A percentile compares a stretch with the other conserved stretches of the same genome.
These are phyloP conservation scores for Hoplodrina ambigua DNA, from an alignment of 2,888 invertebrate species.

Conservation along the genomic window DNA sequence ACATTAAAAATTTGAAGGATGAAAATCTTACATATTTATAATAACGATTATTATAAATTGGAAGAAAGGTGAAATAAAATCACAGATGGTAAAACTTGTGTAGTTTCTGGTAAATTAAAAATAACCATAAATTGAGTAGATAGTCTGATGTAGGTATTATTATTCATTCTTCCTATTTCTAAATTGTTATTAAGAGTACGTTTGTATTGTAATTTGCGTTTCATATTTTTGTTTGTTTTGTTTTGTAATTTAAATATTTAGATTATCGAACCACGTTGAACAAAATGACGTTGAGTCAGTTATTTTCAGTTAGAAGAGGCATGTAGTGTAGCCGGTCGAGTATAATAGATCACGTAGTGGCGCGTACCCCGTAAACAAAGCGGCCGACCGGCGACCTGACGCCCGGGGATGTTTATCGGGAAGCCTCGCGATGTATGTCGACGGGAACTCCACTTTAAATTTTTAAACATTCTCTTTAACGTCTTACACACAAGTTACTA, in stretches of 20 bases:
- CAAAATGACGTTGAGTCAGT: conserved; percentile 46
- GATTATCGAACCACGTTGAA: conserved; percentile 1
- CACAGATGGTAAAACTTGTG: no score
- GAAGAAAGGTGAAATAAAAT: no score
- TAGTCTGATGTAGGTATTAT: no score
- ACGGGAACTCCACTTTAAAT: conserved; percentile 79
- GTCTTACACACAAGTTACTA: conserved; percentile 60
- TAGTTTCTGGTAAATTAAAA: no score
- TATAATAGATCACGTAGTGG: conserved; percentile 72
- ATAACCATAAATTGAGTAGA: no score
- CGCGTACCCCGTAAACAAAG: conserved; percentile 76
- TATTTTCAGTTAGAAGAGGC: conserved; percentile 55
- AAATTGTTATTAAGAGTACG: no score
- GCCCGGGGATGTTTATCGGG: conserved; percentile 85
- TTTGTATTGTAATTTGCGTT: no score
- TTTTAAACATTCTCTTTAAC: conserved; percentile 77
- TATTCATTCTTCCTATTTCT: no score
- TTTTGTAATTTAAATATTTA: conserved; percentile 10
- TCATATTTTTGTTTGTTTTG: no score
- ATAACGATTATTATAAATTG: no score
- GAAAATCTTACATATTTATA: no score
- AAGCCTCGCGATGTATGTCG: conserved; percentile 77
- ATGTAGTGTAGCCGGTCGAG: conserved; percentile 47
- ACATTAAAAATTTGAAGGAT: no score
- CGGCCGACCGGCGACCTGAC: conserved; percentile 70